Evolutionary conservation across 2,113 vertebrate genomes (phyloP).

Genomic region (Pelobates fuscus): DNA sequence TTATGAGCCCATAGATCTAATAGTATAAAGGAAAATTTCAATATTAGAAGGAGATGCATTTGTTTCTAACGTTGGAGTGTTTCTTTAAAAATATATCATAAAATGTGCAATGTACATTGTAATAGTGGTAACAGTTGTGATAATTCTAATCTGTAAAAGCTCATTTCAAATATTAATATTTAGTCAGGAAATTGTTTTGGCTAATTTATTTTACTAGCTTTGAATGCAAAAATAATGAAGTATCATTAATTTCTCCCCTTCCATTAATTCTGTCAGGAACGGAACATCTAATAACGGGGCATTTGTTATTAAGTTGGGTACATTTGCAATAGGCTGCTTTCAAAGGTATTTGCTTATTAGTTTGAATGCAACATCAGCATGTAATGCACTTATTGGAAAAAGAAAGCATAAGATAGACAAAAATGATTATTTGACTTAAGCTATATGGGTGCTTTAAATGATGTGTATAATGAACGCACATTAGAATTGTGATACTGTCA

Average conservation of each 20-base stretch:
- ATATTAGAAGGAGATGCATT: no score
- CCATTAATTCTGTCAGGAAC: neutral
- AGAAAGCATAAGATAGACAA: neutral
- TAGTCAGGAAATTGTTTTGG: slow-evolving; percentile 17
- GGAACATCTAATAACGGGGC: neutral
- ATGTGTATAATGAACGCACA: slow-evolving; percentile 35
- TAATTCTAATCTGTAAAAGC: neutral
- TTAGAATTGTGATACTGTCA: slow-evolving; percentile 45
- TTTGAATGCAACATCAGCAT: neutral
- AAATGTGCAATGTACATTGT: no score
- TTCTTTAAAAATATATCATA: no score
- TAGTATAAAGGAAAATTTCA: no score
- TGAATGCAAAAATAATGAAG: slow-evolving; percentile 9
- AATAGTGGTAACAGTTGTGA: no score
- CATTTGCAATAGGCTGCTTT: slow-evolving; percentile 1
- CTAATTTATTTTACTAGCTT: slow-evolving; percentile 11
- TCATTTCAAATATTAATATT: slow-evolving; percentile 22
- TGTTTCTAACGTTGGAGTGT: no score
- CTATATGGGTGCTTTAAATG: slow-evolving; percentile 18
- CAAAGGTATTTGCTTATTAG: neutral
- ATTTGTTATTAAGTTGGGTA: neutral
- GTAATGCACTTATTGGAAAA: slow-evolving; percentile 31
- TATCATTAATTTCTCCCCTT: neutral
- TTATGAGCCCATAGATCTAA: no score
- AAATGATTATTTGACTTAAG: slow-evolving; percentile 24